These are phyloP conservation scores for Drosophila melanosoma DNA, from an alignment of 2,888 invertebrate species.

Conservation along the genomic window DNA sequence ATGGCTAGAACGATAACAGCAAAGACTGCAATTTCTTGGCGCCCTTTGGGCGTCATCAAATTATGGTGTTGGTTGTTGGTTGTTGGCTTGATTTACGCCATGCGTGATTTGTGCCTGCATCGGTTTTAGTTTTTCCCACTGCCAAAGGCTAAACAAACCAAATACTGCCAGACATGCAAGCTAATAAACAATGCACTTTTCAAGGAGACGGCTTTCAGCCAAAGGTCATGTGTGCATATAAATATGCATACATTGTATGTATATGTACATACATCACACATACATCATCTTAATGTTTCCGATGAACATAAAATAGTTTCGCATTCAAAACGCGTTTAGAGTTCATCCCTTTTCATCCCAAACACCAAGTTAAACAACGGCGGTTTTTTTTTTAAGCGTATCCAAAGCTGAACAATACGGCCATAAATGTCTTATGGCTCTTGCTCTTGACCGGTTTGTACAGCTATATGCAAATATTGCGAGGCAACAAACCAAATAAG, in stretches of 20 bases:
- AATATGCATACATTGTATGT: not conserved
- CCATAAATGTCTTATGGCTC: slow-evolving; percentile 55
- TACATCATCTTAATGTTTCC: slow-evolving; percentile 25
- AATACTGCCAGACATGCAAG: slow-evolving; percentile 65
- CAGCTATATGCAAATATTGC: slow-evolving; percentile 58
- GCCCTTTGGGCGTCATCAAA: slow-evolving; percentile 24
- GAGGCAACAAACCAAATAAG: slow-evolving; percentile 5
- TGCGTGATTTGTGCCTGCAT: slow-evolving; percentile 50
- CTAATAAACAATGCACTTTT: slow-evolving; percentile 64
- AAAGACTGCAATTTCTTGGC: slow-evolving; percentile 22
- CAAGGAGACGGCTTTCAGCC: slow-evolving; percentile 70
- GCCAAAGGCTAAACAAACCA: slow-evolving; percentile 66
- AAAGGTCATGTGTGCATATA: slow-evolving; percentile 65
- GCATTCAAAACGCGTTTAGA: slow-evolving; percentile 26
- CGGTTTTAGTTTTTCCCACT: slow-evolving; percentile 38
- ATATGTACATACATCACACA: slow-evolving; percentile 17
- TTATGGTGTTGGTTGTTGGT: slow-evolving; percentile 33
- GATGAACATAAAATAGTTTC: slow-evolving; percentile 50
- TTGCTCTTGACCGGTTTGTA: slow-evolving; percentile 77
- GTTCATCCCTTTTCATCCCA: slow-evolving; percentile 2
- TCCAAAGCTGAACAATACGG: slow-evolving; percentile 51
- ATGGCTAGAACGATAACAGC: not conserved
- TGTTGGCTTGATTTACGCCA: slow-evolving; percentile 48
- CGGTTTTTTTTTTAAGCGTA: slow-evolving; percentile 38
- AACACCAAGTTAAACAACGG: slow-evolving; percentile 52